These are phyloP conservation scores for Mobula birostris DNA, from an alignment of 2,113 vertebrate species.

Conservation along the genomic window DNA sequence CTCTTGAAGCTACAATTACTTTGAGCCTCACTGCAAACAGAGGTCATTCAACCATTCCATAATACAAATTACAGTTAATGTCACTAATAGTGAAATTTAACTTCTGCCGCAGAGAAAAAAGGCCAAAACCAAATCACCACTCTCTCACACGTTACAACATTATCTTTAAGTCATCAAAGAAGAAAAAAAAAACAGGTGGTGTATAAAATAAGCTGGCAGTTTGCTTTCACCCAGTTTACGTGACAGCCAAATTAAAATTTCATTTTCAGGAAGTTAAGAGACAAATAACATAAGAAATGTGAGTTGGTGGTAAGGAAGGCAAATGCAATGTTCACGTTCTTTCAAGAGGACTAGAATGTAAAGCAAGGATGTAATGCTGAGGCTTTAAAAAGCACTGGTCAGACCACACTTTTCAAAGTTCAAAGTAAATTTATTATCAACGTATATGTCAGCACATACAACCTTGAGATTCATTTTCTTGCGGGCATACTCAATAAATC, in stretches of 20 bases:
- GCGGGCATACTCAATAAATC: no score
- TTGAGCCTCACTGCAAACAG: not conserved
- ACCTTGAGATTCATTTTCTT: no score
- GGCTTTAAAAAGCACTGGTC: no score
- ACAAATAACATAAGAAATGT: not conserved
- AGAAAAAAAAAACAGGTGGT: not conserved
- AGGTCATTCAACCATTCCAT: not conserved
- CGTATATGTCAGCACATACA: no score
- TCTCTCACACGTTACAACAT: not conserved
- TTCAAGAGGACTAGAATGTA: no score
- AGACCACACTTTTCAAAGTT: no score
- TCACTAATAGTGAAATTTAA: not conserved
- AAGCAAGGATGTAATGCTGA: no score
- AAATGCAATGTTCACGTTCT: no score
- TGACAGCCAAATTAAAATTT: not conserved
- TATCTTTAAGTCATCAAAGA: not conserved
- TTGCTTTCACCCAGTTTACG: not conserved
- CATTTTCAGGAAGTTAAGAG: not conserved
- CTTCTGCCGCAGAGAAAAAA: not conserved
- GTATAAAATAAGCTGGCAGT: not conserved
- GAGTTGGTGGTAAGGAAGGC: no score
- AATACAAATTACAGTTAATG: not conserved
- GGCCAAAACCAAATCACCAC: not conserved
- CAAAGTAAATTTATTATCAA: no score
- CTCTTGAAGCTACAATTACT: not conserved